Percentiles rank a stretch among this genome's conserved stretches.
These are phyloP conservation scores for Drymonia ruficornis DNA, from an alignment of 2,888 invertebrate genomes.

Conservation along the genomic window DNA sequence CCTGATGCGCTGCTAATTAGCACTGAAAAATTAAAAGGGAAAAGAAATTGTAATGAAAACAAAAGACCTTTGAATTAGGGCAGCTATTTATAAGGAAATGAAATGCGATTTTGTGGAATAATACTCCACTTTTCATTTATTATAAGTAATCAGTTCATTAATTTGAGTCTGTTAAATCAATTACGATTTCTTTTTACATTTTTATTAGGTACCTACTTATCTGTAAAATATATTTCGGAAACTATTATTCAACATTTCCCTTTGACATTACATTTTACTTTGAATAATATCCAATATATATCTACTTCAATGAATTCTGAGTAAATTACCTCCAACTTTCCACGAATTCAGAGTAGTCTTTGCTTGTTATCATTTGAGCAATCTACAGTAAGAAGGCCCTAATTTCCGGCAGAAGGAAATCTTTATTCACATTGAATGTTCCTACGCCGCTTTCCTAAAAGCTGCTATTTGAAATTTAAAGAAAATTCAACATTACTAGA, in stretches of 20 bases:
- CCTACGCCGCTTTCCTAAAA: slow-evolving; percentile 2
- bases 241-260: no score
- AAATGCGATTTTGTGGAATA: not conserved
- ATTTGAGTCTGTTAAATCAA: no score
- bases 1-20: not conserved
- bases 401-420: slow-evolving; percentile 40
- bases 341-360: not conserved
- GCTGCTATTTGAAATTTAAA: not conserved
- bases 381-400: slow-evolving; percentile 42
- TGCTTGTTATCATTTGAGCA: slow-evolving; percentile 26
- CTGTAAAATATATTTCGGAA: no score
- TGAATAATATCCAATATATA: no score
- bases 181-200: no score
- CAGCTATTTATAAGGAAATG: not conserved
- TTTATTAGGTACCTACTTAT: no score
- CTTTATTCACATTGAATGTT: slow-evolving; percentile 28
- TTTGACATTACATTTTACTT: no score
- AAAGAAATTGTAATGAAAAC: slow-evolving; percentile 2
- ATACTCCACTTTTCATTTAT: not conserved
- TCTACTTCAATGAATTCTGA: no score
- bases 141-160: not conserved
- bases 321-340: no score
- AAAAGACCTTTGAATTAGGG: slow-evolving; percentile 3
- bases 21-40: not conserved
- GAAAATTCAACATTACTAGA: slow-evolving; percentile 21